Base-by-base conservation (phyloP, 2,888 invertebrate genomes). In the Oscheius myriophilus region DNA sequence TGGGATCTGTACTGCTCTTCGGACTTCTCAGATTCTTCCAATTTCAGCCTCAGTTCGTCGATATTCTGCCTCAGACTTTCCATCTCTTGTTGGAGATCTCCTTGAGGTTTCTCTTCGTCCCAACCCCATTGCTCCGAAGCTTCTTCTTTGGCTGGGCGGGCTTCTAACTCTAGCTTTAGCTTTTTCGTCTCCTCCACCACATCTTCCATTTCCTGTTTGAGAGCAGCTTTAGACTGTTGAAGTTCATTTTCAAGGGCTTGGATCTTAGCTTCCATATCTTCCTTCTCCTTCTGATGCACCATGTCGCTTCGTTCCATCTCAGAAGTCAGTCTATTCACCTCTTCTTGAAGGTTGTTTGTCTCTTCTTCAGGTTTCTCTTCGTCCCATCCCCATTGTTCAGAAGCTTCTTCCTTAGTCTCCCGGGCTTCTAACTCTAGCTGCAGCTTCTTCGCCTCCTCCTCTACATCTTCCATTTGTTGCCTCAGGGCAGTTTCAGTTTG, bases 21-120 rank as follows among this genome's bases (percentile, higher is more conserved):
- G 11, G 16, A 18, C n/a, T 58, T 58, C 42, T 58, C 42, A 41
- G 58, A 54, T 16, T 21, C 33, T 33, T 33, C 33, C 33, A 33
- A 33, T 16, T 57, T 41, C 57, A 33, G 57, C 18, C 21, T 26
- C n/a, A 39, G 39, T 4, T 26, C 58, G 7, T 42, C 18, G 16
- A 43, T n/a, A 9, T 58, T 23, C 14, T 42, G 16, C 42, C n/a
- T 16, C 2, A 42, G 58, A 4, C 23, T 41, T 11, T 11, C 18
- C n/a, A 39, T 58, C 42, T 41, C 41, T n/a, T 39, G 2, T 4
- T 43, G 33, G 3, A 58, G 42, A 9, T 43, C 58, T 6, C 33
- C 33, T 33, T 33, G 33, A 14, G 14, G 51, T 49, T 46, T 4
- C 46, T 46, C 1, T 14, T 49, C 49, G 18, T 21, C 21, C 49